Conservation (phyloP, 2,888 invertebrate species). For the Elegia similella region DNA sequence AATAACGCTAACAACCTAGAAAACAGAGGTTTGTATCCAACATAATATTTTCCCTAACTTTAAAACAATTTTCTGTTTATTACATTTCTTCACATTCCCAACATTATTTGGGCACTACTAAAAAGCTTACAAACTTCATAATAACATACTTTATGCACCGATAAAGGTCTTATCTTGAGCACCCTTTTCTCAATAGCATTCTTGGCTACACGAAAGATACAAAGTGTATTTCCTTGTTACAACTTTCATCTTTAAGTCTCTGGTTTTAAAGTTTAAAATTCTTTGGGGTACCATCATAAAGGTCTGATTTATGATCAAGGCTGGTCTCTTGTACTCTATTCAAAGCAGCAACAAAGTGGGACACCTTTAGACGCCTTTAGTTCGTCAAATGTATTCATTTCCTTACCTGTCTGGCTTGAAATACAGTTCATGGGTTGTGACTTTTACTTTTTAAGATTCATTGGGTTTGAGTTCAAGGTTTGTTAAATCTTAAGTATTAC, state of each 20-base stretch:
- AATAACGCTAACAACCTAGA: too few relatives aligned
- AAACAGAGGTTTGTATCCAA: too few relatives aligned
- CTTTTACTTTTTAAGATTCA: conserved; percentile 5
- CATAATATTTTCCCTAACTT: not conserved
- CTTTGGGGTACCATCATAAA: conserved; percentile 16
- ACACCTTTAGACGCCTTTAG: conserved; percentile 51
- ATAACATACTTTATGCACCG: conserved; percentile 75
- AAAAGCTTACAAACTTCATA: conserved; percentile 61
- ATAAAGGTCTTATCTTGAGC: conserved; percentile 70
- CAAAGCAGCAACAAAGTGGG: conserved; percentile 67
- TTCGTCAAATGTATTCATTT: conserved; percentile 47
- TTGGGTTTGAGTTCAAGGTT: conserved; percentile 6
- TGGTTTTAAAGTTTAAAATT: conserved; percentile 47
- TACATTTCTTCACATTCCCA: conserved; percentile 15
- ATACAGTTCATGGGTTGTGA: not conserved
- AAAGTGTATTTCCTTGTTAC: conserved; percentile 35
- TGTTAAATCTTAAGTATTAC: not conserved
- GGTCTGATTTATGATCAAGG: conserved; percentile 67
- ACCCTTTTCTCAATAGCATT: conserved; percentile 71
- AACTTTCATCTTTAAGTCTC: conserved; percentile 44
- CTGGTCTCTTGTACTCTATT: conserved; percentile 53
- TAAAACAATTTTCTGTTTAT: not conserved
- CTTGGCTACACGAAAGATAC: conserved; percentile 54
- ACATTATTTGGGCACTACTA: conserved; percentile 5
- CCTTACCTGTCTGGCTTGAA: conserved; percentile 33